Evolutionary conservation across 2,113 vertebrate genomes (phyloP).

Genomic region (Peromyscus californicus): DNA sequence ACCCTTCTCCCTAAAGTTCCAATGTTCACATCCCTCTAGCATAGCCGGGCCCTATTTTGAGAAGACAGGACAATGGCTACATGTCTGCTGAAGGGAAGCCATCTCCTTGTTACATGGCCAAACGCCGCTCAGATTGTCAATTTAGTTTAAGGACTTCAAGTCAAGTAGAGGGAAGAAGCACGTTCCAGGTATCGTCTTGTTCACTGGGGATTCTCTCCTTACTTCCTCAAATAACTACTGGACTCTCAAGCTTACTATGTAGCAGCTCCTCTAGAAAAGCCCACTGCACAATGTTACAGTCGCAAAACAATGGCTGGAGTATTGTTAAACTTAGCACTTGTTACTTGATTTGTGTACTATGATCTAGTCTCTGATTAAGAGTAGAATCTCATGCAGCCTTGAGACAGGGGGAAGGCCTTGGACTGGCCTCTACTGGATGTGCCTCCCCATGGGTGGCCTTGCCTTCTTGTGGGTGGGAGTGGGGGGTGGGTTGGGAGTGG

Average conservation of each 20-base stretch:
- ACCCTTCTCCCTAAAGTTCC: not conserved
- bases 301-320: not conserved
- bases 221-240: not conserved
- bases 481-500: too few relatives aligned
- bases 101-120: not conserved
- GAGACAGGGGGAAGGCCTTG: too few relatives aligned
- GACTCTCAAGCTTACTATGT: not conserved
- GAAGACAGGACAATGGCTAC: not conserved
- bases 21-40: not conserved
- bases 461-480: too few relatives aligned
- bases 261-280: not conserved
- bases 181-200: not conserved
- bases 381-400: not conserved
- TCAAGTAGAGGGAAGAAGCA: not conserved
- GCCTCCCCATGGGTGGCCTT: too few relatives aligned
- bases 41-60: not conserved
- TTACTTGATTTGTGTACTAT: not conserved
- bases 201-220: not conserved
- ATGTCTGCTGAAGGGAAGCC: not conserved
- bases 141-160: not conserved
- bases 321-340: slow-evolving; percentile 46
- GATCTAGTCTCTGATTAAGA: not conserved
- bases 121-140: not conserved
- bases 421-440: too few relatives aligned
- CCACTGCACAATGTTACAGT: not conserved